Evolutionary conservation across 2,888 invertebrate species (phyloP), one percentile per base, ranked within the genome.

Genomic region (Lepidochitona cinerea): DNA sequence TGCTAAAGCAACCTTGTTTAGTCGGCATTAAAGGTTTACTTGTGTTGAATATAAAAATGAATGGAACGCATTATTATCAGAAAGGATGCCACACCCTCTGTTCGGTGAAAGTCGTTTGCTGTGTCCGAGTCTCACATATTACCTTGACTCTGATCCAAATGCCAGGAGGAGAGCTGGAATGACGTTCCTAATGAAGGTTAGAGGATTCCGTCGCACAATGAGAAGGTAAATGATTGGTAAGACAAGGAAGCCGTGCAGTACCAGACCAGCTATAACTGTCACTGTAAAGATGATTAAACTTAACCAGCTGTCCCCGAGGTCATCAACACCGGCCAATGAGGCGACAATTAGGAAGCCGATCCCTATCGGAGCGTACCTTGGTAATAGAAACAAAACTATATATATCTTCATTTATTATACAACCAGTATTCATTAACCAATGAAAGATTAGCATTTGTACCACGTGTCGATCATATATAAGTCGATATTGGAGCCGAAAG

Each of bases 181-280:
- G 7, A 54, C 54, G 23, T 54, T 54, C n/a, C 54, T 12, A 26
- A 54, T 23, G 23, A 54, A 54, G 12, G n/a, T 54, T 12, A n/a
- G 96, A 12, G 96, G 96, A 90, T 96, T 96, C 91, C 94, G 94
- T 84, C 94, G 92, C 75, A 96, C 92, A 89, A 96, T 93, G 76
- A 94, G 86, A 90, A 95, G 94, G 92, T 96, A 96, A 87, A 96
- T 94, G 70, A 95, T 90, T 91, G 96, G 96, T 93, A 96, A 94
- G 86, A 96, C 93, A 73, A 96, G 91, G 76, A 96, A 92, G 90
- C 96, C 96, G 91, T 96, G 96, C 84, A 96, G 92, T 85, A 95
- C 93, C 32, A 96, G 95, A 7, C 96, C 96, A 53, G 95, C 91
- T 1, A 95, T 92, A 70, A 96, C 94, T 3, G 96, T 96, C 66